phyloP scores from a whole-genome alignment of 2,888 invertebrate genomes.

The Trachelus troglodyta region DNA sequence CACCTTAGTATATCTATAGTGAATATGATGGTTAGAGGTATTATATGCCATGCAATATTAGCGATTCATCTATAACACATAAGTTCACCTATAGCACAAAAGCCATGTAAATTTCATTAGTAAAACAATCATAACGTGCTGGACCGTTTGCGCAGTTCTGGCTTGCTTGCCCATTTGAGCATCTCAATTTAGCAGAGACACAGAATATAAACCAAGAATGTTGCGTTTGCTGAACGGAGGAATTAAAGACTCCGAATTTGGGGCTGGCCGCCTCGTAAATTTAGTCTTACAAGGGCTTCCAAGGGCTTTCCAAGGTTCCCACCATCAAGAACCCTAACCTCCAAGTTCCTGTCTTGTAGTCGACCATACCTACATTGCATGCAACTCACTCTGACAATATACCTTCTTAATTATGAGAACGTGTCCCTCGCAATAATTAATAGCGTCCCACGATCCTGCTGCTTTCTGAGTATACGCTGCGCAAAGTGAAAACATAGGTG shows the following conservation, averaged over 20 bases:
- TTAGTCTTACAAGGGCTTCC: slow-evolving; percentile 36
- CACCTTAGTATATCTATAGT: neutral
- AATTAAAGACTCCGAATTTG: slow-evolving; percentile 27
- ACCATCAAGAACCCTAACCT: slow-evolving; percentile 16
- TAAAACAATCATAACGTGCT: neutral
- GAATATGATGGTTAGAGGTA: neutral
- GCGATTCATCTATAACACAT: no score
- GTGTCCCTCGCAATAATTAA: slow-evolving; percentile 51
- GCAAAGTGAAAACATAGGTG: neutral
- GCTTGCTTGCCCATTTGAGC: neutral
- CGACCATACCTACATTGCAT: neutral
- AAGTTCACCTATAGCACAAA: neutral
- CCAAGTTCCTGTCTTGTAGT: neutral
- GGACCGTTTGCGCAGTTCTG: neutral
- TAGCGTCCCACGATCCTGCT: slow-evolving; percentile 34
- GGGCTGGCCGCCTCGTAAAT: slow-evolving; percentile 43
- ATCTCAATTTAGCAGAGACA: neutral
- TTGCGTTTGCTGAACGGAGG: neutral
- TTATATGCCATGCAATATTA: neutral
- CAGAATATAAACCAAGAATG: neutral
- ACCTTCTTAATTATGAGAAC: slow-evolving; percentile 50
- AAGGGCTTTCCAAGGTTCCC: slow-evolving; percentile 27
- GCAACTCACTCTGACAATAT: slow-evolving; percentile 25
- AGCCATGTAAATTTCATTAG: neutral
- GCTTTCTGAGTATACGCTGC: slow-evolving; percentile 20